Percentiles rank a stretch among this genome's conserved stretches.
phyloP scores from a whole-genome alignment of 1,140 invertebrate species.

The Leptonema lineaticorne region DNA sequence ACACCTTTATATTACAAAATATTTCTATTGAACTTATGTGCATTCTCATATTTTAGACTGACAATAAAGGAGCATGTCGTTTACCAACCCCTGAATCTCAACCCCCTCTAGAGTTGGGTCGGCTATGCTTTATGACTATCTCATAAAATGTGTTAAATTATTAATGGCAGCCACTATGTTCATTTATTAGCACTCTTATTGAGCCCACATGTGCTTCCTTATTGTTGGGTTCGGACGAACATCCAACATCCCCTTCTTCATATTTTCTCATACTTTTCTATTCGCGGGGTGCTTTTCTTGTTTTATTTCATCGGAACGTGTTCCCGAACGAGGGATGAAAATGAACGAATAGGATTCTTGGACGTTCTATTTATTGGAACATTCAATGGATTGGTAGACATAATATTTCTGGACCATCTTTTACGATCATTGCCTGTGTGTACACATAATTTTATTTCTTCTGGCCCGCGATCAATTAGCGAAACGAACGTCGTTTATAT shows the following conservation, averaged over 20 bases:
- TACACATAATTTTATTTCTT: not conserved
- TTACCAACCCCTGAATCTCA: conserved; percentile 18
- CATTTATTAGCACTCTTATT: conserved; percentile 43
- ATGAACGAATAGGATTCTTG: too few species aligned
- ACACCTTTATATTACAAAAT: too few species aligned
- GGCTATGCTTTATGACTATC: conserved; percentile 42
- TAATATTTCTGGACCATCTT: too few species aligned
- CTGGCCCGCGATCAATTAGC: too few species aligned
- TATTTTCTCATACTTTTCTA: not conserved
- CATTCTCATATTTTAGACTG: not conserved
- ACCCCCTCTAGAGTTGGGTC: not conserved
- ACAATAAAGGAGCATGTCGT: not conserved
- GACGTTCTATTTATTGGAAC: conserved; percentile 32
- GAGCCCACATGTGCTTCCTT: conserved; percentile 37
- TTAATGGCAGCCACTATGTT: conserved; percentile 41
- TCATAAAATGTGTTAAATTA: conserved; percentile 44
- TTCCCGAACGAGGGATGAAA: not conserved
- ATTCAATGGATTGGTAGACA: conserved; percentile 10
- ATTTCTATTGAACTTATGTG: not conserved
- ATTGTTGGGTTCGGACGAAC: conserved; percentile 23
- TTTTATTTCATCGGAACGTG: conserved; percentile 29
- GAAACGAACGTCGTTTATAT: too few species aligned
- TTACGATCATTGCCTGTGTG: not conserved
- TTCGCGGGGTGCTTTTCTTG: not conserved
- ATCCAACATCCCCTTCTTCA: conserved; percentile 3